Evolutionary conservation across 1,140 invertebrate genomes (phyloP), one percentile per base, ranked within the genome.

Genomic region (Zaprionus lachaisei): DNA sequence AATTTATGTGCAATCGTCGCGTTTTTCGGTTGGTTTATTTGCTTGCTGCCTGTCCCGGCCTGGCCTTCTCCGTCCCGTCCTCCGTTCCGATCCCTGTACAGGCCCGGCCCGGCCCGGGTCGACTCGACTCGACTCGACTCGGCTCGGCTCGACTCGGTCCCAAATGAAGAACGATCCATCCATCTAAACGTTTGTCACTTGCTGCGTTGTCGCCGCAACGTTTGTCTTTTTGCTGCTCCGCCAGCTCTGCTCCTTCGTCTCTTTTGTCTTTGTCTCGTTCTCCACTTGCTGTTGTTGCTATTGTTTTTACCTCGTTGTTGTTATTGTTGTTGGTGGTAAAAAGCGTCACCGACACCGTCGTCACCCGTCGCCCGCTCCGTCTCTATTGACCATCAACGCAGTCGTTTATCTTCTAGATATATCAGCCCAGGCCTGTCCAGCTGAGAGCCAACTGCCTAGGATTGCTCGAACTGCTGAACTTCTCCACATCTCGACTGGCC

Each of bases 1-100:
- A 92, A 92, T 92, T 91, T 91, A 92, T 92, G 90, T 92, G 77
- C 84, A 85, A 83, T 91, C 87, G 87, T 91, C 87, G 85, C 77
- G 74, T 82, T 91, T 90, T 81, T 90, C 76, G 81, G 78, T 83
- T 83, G 83, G 77, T 67, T 84, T 82, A 82, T 84, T 84, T 55
- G 80, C 75, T 49, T 47, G 77, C 73, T 57, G 17, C 31, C 34
- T 37, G 44, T 12, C 28, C 57, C 15, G 20, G 38, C 15, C 64
- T 49, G 56, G 31, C 62, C 17, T 24, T 38, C 31, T 1, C 34
- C 6, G 12, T 34, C 51, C 38, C 20, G 7, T 2, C 61, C 14
- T 22, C 14, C 49, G 28, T 20, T 22, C n/a, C 58, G 44, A 34
- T 58, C 38, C 41, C 57, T 55, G 47, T 41, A 51, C 49, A 22